Percentiles rank a stretch among this genome's conserved stretches.
These are phyloP conservation scores for Anthopleura sola DNA, from an alignment of 64 coral and sea anemone species.

Conservation along the genomic window DNA sequence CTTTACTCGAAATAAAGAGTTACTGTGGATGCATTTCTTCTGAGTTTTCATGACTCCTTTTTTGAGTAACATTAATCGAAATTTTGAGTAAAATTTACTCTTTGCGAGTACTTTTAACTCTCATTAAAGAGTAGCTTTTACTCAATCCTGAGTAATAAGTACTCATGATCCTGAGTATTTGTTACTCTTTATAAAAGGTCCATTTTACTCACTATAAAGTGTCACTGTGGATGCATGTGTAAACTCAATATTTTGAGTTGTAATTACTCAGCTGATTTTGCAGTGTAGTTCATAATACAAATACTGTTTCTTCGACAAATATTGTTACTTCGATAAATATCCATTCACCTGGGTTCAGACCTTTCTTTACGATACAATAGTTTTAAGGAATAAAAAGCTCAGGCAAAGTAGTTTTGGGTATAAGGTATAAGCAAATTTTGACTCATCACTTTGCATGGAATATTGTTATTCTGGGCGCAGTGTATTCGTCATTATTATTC, in stretches of 20 bases:
- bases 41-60: slow-evolving; percentile 1
- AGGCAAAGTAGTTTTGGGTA: no score
- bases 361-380: no score
- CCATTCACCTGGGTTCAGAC: no score
- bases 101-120: neutral
- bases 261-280: slow-evolving; percentile 6
- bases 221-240: slow-evolving; percentile 17
- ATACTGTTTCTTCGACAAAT: no score
- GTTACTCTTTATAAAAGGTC: neutral
- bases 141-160: slow-evolving; percentile 3
- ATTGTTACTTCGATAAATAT: no score
- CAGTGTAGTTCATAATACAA: no score
- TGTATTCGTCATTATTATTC: no score
- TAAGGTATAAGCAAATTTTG: no score
- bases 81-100: neutral
- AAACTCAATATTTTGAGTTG: slow-evolving; percentile 21
- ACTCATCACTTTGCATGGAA: no score
- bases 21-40: slow-evolving; percentile 17
- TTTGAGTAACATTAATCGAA: slow-evolving; percentile 13
- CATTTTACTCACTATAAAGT: slow-evolving; percentile 10
- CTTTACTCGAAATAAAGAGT: slow-evolving; percentile 30
- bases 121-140: neutral
- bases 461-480: no score
- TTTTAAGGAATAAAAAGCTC: no score
- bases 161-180: neutral